Evolutionary conservation across 2,888 invertebrate species (phyloP).

Genomic region (Drosophila atripex): DNA sequence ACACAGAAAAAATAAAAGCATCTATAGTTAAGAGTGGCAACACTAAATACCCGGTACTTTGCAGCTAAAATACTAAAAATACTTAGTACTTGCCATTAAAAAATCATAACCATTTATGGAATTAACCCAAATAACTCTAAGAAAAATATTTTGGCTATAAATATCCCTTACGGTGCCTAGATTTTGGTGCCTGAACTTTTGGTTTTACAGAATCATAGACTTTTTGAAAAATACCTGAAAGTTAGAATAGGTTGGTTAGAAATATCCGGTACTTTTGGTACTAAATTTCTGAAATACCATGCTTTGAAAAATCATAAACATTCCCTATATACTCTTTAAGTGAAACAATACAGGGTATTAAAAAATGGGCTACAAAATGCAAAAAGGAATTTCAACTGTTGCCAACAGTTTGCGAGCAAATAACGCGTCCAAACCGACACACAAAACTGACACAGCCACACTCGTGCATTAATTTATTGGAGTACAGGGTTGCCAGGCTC

Average conservation of each 20-base stretch:
- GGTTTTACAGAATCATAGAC: too few relatives aligned
- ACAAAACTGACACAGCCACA: constrained; percentile 15
- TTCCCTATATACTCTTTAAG: neutral
- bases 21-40: neutral
- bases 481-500: constrained; percentile 8
- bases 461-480: constrained; percentile 8
- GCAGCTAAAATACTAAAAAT: too few relatives aligned
- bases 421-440: constrained; percentile 17
- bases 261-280: too few relatives aligned
- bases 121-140: too few relatives aligned
- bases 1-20: neutral
- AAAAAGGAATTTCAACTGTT: constrained; percentile 16
- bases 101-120: neutral
- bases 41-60: neutral
- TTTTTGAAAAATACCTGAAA: too few relatives aligned
- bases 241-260: too few relatives aligned
- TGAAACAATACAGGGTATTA: neutral
- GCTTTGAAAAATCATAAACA: too few relatives aligned
- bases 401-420: constrained; percentile 17
- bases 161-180: too few relatives aligned
- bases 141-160: too few relatives aligned
- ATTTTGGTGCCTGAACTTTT: too few relatives aligned
- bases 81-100: neutral
- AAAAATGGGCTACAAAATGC: constrained; percentile 3
- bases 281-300: too few relatives aligned